Evolutionary conservation across 2,888 invertebrate species (phyloP).

Genomic region (Lithophane semibrunnea): DNA sequence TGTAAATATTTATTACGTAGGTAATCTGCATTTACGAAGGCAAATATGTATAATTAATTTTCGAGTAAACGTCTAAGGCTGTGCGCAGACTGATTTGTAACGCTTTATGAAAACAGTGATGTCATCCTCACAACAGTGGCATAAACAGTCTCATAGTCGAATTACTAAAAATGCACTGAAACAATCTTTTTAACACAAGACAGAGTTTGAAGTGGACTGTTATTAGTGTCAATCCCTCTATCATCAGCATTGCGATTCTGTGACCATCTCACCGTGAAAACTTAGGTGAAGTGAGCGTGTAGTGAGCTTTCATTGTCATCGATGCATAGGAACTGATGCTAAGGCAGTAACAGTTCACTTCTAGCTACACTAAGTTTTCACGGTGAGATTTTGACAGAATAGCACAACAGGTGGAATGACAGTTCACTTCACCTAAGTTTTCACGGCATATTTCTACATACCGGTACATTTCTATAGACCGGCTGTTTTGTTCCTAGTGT

Average conservation of each 20-base stretch:
- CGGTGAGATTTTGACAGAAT: no score
- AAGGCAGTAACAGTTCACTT: no score
- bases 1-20: constrained; percentile 49
- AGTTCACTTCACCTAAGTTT: neutral
- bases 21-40: constrained; percentile 32
- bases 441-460: neutral
- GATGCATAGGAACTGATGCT: no score
- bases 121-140: neutral
- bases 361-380: no score
- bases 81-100: neutral
- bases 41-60: constrained; percentile 32
- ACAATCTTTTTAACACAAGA: neutral
- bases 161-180: neutral
- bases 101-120: neutral
- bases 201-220: neutral
- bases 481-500: neutral
- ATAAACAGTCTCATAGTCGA: neutral
- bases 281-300: no score
- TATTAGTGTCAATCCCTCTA: neutral
- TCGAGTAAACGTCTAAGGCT: neutral
- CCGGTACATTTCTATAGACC: no score
- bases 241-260: no score
- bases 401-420: neutral
- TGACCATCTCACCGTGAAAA: no score
- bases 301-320: no score